Percentiles rank a stretch among this genome's conserved stretches.
Evolutionary conservation across 2,113 vertebrate species (phyloP).

Genomic region (Petrocephalus zakoni): DNA sequence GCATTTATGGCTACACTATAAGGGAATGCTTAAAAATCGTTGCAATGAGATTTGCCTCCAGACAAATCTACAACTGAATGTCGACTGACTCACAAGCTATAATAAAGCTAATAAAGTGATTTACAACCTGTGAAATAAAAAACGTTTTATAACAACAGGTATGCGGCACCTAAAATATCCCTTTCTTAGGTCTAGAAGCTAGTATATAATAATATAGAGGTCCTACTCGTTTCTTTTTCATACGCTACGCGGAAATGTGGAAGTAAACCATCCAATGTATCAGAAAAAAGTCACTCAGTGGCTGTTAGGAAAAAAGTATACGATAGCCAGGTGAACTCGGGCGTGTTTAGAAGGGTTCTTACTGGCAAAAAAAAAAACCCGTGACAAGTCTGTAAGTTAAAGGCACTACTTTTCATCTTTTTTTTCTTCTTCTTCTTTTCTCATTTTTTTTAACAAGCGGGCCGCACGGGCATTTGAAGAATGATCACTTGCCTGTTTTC

Average conservation of each 20-base stretch:
- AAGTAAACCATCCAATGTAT: conserved; percentile 32
- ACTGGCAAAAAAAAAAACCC: not conserved
- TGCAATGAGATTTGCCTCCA: conserved; percentile 61
- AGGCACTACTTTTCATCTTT: conserved; percentile 32
- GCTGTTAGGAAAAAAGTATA: conserved; percentile 47
- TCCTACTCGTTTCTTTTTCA: conserved; percentile 41
- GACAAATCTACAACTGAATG: conserved; percentile 68
- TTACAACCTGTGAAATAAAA: conserved; percentile 65
- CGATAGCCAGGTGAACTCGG: not conserved
- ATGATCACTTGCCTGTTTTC: conserved; percentile 89
- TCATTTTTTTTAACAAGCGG: conserved; percentile 66
- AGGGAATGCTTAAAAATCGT: conserved; percentile 52
- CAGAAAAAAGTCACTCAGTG: conserved; percentile 37
- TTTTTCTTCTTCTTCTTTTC: not conserved
- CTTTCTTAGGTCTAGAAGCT: conserved; percentile 70
- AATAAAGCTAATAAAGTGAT: conserved; percentile 79
- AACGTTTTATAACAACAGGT: conserved; percentile 53
- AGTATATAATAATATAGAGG: conserved; percentile 56
- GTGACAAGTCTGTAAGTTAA: conserved; percentile 17
- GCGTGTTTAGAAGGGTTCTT: conserved; percentile 8
- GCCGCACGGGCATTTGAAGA: conserved; percentile 84
- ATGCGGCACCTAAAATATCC: conserved; percentile 55
- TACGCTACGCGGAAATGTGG: conserved; percentile 35
- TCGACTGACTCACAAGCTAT: conserved; percentile 78
- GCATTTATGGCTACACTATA: conserved; percentile 86